A percentile compares a stretch with the other conserved stretches of the same genome.
phyloP scores from a whole-genome alignment of 2,888 invertebrate species.

The Spodoptera picta region DNA sequence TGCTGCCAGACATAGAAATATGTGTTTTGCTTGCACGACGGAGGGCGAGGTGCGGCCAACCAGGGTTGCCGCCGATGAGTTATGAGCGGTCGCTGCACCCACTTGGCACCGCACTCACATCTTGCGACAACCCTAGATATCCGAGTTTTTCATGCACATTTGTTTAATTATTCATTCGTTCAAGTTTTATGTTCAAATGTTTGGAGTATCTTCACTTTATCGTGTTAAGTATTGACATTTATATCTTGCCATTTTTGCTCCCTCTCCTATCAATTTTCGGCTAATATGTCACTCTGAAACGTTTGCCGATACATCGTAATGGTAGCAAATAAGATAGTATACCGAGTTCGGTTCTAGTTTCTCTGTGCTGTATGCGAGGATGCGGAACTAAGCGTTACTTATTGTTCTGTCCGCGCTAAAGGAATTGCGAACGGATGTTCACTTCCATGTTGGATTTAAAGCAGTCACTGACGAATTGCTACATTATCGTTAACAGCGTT shows the following conservation, averaged over 20 bases:
- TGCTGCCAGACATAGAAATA: slow-evolving; percentile 67
- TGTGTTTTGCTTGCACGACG: slow-evolving; percentile 62
- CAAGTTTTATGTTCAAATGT: slow-evolving; percentile 25
- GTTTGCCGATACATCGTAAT: slow-evolving; percentile 12
- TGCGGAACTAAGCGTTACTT: slow-evolving; percentile 77
- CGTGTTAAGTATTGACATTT: slow-evolving; percentile 18
- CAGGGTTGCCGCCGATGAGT: slow-evolving; percentile 63
- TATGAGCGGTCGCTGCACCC: slow-evolving; percentile 62
- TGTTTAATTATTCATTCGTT: slow-evolving; percentile 44
- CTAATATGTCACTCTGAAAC: slow-evolving; percentile 33
- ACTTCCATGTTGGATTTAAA: slow-evolving; percentile 78
- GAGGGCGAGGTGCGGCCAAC: slow-evolving; percentile 44
- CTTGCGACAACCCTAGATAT: slow-evolving; percentile 48
- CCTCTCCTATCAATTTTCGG: slow-evolving; percentile 28
- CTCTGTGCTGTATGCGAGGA: slow-evolving; percentile 57
- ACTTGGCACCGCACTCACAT: slow-evolving; percentile 39
- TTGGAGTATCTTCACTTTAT: slow-evolving; percentile 16
- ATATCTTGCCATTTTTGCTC: slow-evolving; percentile 11
- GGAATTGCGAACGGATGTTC: slow-evolving; percentile 75
- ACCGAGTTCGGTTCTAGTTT: slow-evolving; percentile 37
- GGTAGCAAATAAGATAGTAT: slow-evolving; percentile 46
- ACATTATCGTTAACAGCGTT: slow-evolving; percentile 81
- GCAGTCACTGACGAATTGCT: slow-evolving; percentile 81
- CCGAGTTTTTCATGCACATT: slow-evolving; percentile 39
- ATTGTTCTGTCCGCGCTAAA: slow-evolving; percentile 73